These are phyloP conservation scores for Lepisosteus osseus DNA, from an alignment of 2,113 vertebrate genomes.

Conservation along the genomic window DNA sequence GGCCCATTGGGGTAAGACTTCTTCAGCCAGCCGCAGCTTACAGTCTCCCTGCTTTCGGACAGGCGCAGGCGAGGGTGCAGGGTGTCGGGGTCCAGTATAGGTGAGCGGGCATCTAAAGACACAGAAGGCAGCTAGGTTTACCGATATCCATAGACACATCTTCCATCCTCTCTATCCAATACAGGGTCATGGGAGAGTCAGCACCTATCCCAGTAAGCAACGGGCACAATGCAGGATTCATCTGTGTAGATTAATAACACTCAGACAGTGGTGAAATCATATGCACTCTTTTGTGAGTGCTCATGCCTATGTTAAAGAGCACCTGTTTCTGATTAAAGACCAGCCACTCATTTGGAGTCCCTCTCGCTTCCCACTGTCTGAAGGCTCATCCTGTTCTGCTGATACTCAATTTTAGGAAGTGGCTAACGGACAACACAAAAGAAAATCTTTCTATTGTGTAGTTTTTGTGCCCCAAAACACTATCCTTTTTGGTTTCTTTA, in stretches of 20 bases:
- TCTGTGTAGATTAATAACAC: conserved; percentile 24
- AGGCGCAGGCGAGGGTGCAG: conserved; percentile 58
- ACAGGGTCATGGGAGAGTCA: too few relatives aligned
- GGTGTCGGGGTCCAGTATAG: conserved; percentile 54
- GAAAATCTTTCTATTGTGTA: conserved; percentile 46
- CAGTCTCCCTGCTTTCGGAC: conserved; percentile 42
- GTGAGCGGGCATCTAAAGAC: conserved; percentile 60
- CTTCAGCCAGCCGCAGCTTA: conserved; percentile 45
- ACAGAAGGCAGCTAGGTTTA: background rate
- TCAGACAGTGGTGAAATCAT: conserved; percentile 16
- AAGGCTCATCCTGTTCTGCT: background rate
- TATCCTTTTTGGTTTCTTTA: conserved; percentile 55
- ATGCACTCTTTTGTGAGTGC: conserved; percentile 33
- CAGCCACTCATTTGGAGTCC: conserved; percentile 8
- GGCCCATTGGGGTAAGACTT: conserved; percentile 39
- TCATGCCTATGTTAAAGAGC: conserved; percentile 40
- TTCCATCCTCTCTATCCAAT: too few relatives aligned
- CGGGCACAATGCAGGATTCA: too few relatives aligned
- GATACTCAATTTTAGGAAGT: conserved; percentile 22
- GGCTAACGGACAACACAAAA: conserved; percentile 54
- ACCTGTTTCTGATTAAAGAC: conserved; percentile 37
- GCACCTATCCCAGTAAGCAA: too few relatives aligned
- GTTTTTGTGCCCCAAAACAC: conserved; percentile 50
- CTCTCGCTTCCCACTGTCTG: background rate
- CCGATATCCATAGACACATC: too few relatives aligned